Evolutionary conservation across 2,797 vertebrate genomes (phyloP), one percentile per base, ranked within the genome.

Genomic region (Halcyon leucocephala): DNA sequence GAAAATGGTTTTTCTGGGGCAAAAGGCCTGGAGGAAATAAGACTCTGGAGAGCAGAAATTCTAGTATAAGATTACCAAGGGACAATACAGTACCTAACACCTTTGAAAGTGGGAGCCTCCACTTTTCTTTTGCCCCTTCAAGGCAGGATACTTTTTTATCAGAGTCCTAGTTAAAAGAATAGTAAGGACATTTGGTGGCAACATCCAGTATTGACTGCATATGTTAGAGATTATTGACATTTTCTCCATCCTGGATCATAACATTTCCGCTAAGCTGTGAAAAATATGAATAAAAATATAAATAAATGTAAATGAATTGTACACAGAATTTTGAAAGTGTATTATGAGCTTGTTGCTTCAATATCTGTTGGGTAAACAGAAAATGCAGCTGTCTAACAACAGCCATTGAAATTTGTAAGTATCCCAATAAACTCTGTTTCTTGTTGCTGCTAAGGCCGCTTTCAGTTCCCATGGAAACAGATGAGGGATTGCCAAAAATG

Each of bases 381-480:
- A 96, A 93, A 95, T 44, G 42, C 90, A 95, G 82, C 95, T 95
- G 87, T 92, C 84, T 71, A 86, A 88, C 80, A 92, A 95, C 94
- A 95, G 91, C 65, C 83, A 95, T 6, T 87, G 84, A 93, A 93
- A 96, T 89, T 71, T 84, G 6, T 66, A 91, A 97, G 95, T 67
- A 95, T 69, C 93, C 93, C 85, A 95, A 92, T 95, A 96, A 97
- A 93, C 87, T 95, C 92, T 61, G 81, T 64, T 95, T 94, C 93
- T 96, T 85, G 78, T 67, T 48, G 81, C 76, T 90, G 81, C 83
- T 87, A 42, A 74, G 86, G 95, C 91, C n/a, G 10, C 64, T 92
- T 95, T 82, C 92, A 67, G 96, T 97, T 97, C 85, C 97, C 96
- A 96, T 96, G 95, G 97, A 89, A 94, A 97, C 95, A 33, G 67